Conservation (phyloP, 2,888 invertebrate genomes). For the Tipula helvola region DNA sequence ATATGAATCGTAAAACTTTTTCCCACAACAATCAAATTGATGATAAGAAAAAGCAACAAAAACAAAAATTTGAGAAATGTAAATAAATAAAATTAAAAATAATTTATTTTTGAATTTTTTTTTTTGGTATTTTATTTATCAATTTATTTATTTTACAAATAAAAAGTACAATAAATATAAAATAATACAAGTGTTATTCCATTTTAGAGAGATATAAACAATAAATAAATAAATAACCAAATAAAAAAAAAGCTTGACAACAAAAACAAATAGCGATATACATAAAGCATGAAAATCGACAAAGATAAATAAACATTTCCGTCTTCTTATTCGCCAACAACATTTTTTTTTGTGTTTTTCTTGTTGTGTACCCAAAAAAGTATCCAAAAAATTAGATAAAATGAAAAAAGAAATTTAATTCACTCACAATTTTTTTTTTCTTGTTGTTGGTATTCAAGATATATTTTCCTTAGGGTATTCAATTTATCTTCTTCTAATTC, state of each 20-base stretch:
- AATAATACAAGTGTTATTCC: neutral
- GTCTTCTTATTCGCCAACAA: neutral
- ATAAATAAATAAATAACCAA: neutral
- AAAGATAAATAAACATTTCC: neutral
- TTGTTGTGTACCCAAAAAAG: neutral
- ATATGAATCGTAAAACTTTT: neutral
- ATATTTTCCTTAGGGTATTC: neutral
- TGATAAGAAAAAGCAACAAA: neutral
- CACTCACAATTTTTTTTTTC: neutral
- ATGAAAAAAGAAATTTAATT: neutral
- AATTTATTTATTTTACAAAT: neutral
- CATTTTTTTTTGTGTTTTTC: neutral
- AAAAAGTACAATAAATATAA: neutral
- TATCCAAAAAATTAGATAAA: neutral
- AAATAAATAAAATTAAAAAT: neutral
- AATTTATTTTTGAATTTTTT: neutral
- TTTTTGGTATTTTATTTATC: neutral
- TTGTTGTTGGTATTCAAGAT: neutral
- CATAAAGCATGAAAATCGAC: neutral
- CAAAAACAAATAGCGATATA: neutral
- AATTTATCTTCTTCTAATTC: neutral
- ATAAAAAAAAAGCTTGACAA: neutral
- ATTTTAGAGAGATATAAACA: neutral
- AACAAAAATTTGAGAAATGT: neutral
- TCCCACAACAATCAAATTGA: neutral